phyloP scores from a whole-genome alignment of 92 coral and sea anemone species.

The Zoanthus sansibaricus region DNA sequence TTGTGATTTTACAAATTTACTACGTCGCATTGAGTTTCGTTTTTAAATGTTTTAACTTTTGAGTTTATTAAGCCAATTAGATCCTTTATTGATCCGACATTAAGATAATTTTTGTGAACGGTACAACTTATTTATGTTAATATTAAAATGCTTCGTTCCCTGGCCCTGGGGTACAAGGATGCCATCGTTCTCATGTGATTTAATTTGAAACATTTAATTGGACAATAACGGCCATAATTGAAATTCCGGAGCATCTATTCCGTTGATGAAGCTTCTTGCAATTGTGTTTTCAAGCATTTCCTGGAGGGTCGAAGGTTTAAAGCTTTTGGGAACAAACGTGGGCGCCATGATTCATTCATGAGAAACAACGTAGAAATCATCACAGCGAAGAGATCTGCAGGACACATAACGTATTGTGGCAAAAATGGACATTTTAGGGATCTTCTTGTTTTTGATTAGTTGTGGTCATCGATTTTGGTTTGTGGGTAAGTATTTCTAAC shows the following conservation, averaged over 20 bases:
- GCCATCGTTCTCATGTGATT: slow-evolving; percentile 31
- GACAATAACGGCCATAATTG: slow-evolving; percentile 32
- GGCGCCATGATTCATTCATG: background rate
- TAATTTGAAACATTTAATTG: slow-evolving; percentile 10
- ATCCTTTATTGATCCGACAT: no score
- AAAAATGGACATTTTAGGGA: slow-evolving; percentile 22
- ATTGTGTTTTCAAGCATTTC: slow-evolving; percentile 29
- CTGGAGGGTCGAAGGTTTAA: slow-evolving; percentile 36
- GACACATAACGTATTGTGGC: background rate
- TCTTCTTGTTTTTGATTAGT: slow-evolving; percentile 25
- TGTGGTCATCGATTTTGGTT: slow-evolving; percentile 37
- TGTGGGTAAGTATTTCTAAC: background rate
- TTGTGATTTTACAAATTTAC: no score
- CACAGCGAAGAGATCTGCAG: background rate
- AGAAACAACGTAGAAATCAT: background rate
- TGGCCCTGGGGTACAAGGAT: slow-evolving; percentile 43
- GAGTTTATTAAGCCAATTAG: no score
- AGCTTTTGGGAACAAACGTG: background rate
- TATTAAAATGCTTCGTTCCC: slow-evolving; percentile 22
- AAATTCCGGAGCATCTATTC: slow-evolving; percentile 47
- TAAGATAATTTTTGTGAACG: no score
- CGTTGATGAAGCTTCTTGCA: slow-evolving; percentile 36
- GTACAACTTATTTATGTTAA: no score
- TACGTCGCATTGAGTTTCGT: no score
- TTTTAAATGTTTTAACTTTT: no score